Evolutionary conservation across 2,888 invertebrate species (phyloP).

Genomic region (Apamea crenata): DNA sequence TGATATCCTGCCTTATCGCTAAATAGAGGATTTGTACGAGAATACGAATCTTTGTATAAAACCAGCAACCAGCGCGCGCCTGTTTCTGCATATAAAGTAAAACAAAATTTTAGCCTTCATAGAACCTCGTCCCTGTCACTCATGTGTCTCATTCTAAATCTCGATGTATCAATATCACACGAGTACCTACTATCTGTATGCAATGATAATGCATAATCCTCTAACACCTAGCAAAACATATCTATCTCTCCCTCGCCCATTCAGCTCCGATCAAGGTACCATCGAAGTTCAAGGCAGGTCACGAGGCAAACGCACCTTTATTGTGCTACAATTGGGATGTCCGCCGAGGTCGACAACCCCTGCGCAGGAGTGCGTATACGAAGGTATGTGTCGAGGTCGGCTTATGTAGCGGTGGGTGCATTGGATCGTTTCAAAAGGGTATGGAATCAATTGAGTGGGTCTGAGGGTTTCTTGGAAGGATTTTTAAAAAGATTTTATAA

Average conservation of each 20-base stretch:
- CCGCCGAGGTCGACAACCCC: conserved; percentile 80
- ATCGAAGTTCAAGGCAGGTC: conserved; percentile 85
- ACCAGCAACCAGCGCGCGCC: too few species aligned
- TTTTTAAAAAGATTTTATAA: not conserved
- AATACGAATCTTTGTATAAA: too few species aligned
- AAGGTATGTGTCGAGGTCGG: conserved; percentile 68
- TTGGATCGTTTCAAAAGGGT: not conserved
- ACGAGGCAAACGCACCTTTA: conserved; percentile 86
- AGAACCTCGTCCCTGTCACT: not conserved
- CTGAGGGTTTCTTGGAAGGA: not conserved
- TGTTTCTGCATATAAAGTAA: too few species aligned
- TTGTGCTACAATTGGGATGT: conserved; percentile 82
- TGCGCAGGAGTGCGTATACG: conserved; percentile 60
- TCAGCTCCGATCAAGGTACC: conserved; percentile 52
- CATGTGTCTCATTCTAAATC: not conserved
- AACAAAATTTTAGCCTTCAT: not conserved
- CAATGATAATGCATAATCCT: not conserved
- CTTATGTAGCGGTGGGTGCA: conserved; percentile 18
- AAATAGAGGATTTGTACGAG: too few species aligned
- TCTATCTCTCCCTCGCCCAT: not conserved
- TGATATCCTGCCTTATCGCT: not conserved
- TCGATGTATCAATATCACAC: not conserved
- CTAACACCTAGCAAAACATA: not conserved
- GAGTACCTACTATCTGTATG: not conserved
- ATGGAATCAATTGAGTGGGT: not conserved